Conservation (phyloP, 2,797 vertebrate genomes). For the Falco cherrug region DNA sequence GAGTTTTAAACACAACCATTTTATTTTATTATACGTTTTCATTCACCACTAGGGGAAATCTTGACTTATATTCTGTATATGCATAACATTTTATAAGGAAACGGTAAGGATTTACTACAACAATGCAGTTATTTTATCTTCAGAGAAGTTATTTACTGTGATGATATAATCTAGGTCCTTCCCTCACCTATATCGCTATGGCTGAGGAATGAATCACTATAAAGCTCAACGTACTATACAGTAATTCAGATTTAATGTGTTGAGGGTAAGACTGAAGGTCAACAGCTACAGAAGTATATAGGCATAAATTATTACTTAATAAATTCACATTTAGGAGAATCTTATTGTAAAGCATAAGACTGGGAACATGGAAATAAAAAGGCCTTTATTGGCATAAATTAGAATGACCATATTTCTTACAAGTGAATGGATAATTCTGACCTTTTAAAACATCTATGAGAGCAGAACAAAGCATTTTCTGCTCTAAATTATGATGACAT, state of each 20-base stretch:
- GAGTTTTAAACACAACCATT: background rate
- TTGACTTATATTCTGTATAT: background rate
- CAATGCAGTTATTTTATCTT: background rate
- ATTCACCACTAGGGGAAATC: background rate
- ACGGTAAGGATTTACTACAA: background rate
- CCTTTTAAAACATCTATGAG: constrained; percentile 34
- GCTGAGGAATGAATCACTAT: background rate
- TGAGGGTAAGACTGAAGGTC: constrained; percentile 51
- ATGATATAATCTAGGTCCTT: background rate
- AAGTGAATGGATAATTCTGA: constrained; percentile 14
- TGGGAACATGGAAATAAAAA: background rate
- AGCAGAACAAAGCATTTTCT: background rate
- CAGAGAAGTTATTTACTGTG: background rate
- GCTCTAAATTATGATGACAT: constrained; percentile 6
- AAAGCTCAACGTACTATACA: background rate
- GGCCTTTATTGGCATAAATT: background rate
- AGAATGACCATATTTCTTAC: background rate
- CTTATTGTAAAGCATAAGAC: background rate
- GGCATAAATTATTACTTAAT: constrained; percentile 45
- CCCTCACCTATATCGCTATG: background rate
- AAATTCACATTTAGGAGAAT: constrained; percentile 21
- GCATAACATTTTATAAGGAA: background rate
- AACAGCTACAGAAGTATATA: background rate
- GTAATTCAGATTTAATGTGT: constrained; percentile 11
- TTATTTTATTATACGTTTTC: background rate